phyloP scores from a whole-genome alignment of 2,888 invertebrate genomes.

The Drosophila mimetica region DNA sequence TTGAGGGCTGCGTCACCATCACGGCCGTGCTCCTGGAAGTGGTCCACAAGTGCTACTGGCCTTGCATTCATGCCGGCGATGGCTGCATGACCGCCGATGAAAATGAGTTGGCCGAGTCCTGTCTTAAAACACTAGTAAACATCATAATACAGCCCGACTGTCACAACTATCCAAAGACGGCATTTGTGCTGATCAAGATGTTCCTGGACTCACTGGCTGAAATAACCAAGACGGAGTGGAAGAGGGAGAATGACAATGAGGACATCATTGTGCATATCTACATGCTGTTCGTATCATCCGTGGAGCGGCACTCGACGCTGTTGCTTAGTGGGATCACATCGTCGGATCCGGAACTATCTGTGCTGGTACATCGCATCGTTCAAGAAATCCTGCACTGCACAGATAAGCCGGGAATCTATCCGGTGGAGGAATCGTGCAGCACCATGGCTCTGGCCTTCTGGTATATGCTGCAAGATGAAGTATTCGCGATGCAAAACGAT shows the following conservation, averaged over 20 bases:
- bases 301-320: constrained; percentile 88
- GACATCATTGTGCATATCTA: constrained; percentile 89
- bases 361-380: constrained; percentile 87
- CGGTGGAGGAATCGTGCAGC: constrained; percentile 94
- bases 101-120: constrained; percentile 86
- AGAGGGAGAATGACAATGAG: constrained; percentile 84
- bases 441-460: constrained; percentile 95
- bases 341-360: constrained; percentile 84
- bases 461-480: constrained; percentile 91
- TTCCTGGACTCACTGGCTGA: constrained; percentile 86
- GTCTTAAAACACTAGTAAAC: constrained; percentile 87
- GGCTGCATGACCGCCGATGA: constrained; percentile 86
- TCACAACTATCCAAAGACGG: constrained; percentile 86
- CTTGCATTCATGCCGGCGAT: constrained; percentile 84
- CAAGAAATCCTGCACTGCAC: constrained; percentile 92
- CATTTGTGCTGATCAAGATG: constrained; percentile 87
- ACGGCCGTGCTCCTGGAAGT: constrained; percentile 84
- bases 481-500: constrained; percentile 80
- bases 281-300: constrained; percentile 88
- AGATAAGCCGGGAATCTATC: constrained; percentile 92
- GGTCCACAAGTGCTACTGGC: constrained; percentile 84
- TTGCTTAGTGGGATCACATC: constrained; percentile 83
- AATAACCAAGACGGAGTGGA: constrained; percentile 86
- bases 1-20: constrained; percentile 82
- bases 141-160: constrained; percentile 87